phyloP scores from a whole-genome alignment of 2,797 vertebrate genomes.

The Arremon brunneinucha region DNA sequence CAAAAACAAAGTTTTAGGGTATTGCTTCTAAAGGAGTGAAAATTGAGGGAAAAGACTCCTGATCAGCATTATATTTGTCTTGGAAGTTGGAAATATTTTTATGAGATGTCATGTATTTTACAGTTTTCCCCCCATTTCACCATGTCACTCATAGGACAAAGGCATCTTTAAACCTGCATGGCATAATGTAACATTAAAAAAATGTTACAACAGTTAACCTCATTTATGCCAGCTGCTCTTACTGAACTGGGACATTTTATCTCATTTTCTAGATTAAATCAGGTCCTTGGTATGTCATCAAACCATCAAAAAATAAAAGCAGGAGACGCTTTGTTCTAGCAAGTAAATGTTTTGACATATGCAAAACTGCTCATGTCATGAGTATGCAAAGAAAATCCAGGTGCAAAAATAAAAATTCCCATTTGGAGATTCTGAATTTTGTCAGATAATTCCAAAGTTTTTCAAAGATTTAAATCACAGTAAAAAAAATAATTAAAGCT shows the following conservation, averaged over 20 bases:
- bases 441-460: neutral
- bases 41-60: neutral
- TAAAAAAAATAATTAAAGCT: neutral
- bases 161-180: neutral
- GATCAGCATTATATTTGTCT: neutral
- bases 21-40: neutral
- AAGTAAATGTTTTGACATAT: slow-evolving; percentile 13
- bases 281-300: neutral
- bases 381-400: neutral
- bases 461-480: neutral
- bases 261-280: neutral
- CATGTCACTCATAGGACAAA: neutral
- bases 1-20: neutral
- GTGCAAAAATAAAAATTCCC: neutral
- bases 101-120: neutral
- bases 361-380: neutral
- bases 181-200: neutral
- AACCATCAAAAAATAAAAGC: slow-evolving; percentile 3
- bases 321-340: neutral
- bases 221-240: neutral
- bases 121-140: neutral
- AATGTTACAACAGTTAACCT: neutral
- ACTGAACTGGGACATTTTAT: neutral
- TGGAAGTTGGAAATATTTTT: neutral
- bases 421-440: neutral